These are phyloP conservation scores for Mimumesa dahlbomi DNA, from an alignment of 2,888 invertebrate genomes.

Conservation along the genomic window DNA sequence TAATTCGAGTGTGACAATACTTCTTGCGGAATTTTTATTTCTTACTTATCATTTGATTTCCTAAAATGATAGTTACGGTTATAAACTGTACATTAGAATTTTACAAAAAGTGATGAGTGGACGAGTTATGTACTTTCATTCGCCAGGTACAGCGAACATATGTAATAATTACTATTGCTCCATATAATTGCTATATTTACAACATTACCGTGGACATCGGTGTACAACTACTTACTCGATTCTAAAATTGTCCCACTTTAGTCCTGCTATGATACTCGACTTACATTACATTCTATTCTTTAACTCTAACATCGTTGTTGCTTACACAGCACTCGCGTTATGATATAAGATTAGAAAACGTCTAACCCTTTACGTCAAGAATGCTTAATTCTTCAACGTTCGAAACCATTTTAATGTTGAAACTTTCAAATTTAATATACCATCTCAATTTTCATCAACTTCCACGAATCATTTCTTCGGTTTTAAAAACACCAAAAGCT, in stretches of 20 bases:
- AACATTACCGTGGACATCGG: background rate
- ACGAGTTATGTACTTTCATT: constrained; percentile 1
- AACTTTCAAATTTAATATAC: too few species aligned
- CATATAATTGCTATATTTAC: constrained; percentile 5
- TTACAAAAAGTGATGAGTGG: constrained; percentile 10
- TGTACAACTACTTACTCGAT: too few species aligned
- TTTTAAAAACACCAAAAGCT: too few species aligned
- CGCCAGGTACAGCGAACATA: background rate
- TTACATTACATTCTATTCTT: constrained; percentile 3
- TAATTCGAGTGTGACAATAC: too few species aligned
- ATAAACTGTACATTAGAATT: constrained; percentile 48
- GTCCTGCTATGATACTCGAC: background rate
- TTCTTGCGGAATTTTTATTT: background rate
- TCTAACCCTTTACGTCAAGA: too few species aligned
- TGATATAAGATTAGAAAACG: too few species aligned
- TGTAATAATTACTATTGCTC: background rate
- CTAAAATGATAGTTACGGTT: constrained; percentile 25
- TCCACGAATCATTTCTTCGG: too few species aligned
- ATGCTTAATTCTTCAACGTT: too few species aligned
- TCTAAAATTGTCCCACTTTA: too few species aligned
- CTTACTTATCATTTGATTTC: background rate
- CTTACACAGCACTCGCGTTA: background rate
- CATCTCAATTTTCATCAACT: too few species aligned
- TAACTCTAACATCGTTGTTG: background rate
- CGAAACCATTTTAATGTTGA: too few species aligned